phyloP scores from a whole-genome alignment of 2,797 vertebrate species.

The Cyclopterus lumpus region DNA sequence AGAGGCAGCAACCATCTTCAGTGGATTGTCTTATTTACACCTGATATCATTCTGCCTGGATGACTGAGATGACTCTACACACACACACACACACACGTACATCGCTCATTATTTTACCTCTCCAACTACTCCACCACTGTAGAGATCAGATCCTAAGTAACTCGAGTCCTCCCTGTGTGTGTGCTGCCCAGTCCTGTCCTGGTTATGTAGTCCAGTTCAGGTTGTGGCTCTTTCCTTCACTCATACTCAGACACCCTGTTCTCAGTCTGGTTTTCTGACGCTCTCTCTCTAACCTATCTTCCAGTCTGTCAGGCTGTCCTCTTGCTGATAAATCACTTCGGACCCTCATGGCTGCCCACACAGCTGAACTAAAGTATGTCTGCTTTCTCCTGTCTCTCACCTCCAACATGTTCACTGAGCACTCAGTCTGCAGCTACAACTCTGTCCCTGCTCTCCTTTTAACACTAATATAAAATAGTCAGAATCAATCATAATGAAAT shows the following conservation, averaged over 20 bases:
- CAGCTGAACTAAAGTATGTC: slow-evolving; percentile 99
- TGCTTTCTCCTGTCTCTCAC: slow-evolving; percentile 75
- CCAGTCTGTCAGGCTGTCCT: slow-evolving; percentile 99
- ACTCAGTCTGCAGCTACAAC: slow-evolving; percentile 57
- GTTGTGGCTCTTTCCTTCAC: slow-evolving; percentile 58
- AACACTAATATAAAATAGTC: slow-evolving; percentile 27
- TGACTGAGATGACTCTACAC: neutral
- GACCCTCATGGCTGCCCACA: slow-evolving; percentile 99
- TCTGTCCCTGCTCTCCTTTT: slow-evolving; percentile 62
- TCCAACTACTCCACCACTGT: slow-evolving; percentile 6
- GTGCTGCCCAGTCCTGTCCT: slow-evolving; percentile 45
- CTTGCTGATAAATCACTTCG: slow-evolving; percentile 99
- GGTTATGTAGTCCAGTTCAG: slow-evolving; percentile 43
- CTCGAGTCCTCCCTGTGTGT: slow-evolving; percentile 36
- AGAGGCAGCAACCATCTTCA: neutral
- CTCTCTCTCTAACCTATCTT: slow-evolving; percentile 73
- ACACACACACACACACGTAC: neutral
- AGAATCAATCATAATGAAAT: slow-evolving; percentile 26
- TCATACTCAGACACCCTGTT: slow-evolving; percentile 54
- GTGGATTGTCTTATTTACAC: slow-evolving; percentile 10
- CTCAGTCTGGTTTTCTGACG: slow-evolving; percentile 66
- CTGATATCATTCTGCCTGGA: neutral
- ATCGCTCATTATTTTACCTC: slow-evolving; percentile 1
- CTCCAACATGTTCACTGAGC: slow-evolving; percentile 64
- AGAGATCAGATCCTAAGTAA: slow-evolving; percentile 5